These are phyloP conservation scores for Clitarchus hookeri DNA, from an alignment of 2,888 invertebrate genomes.

Conservation along the genomic window DNA sequence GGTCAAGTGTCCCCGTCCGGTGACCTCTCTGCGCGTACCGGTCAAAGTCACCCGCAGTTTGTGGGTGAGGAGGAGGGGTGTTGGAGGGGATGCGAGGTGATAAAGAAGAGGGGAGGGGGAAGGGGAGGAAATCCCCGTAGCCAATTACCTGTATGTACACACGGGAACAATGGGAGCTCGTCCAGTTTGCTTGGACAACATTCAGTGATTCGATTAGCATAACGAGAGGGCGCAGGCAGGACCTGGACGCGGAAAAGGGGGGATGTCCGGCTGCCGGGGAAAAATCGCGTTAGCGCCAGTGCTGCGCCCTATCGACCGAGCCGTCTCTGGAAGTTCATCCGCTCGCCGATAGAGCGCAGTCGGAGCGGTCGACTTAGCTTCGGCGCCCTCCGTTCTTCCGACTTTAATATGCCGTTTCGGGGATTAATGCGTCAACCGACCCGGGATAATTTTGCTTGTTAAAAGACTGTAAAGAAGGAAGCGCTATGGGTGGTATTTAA, in stretches of 20 bases:
- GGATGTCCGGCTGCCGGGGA: not conserved
- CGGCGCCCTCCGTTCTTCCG: not conserved
- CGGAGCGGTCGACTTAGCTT: not conserved
- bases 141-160: constrained; percentile 19
- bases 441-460: too few relatives aligned
- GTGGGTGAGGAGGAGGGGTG: not conserved
- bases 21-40: not conserved
- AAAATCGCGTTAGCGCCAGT: not conserved
- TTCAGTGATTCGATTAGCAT: constrained; percentile 36
- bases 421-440: too few relatives aligned
- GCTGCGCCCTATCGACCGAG: not conserved
- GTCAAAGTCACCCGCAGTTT: not conserved
- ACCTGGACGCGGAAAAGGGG: not conserved
- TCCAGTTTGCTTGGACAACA: constrained; percentile 29
- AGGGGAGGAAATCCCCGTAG: not conserved
- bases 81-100: not conserved
- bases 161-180: constrained; percentile 16
- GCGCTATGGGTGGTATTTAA: too few relatives aligned
- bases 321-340: not conserved
- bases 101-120: not conserved
- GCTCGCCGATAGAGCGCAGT: not conserved
- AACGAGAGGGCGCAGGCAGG: constrained; percentile 23
- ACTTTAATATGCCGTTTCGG: too few relatives aligned
- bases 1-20: not conserved
- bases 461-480: too few relatives aligned